Base-by-base conservation (phyloP, 2,797 vertebrate genomes). In the Notolepis coatsorum region DNA sequence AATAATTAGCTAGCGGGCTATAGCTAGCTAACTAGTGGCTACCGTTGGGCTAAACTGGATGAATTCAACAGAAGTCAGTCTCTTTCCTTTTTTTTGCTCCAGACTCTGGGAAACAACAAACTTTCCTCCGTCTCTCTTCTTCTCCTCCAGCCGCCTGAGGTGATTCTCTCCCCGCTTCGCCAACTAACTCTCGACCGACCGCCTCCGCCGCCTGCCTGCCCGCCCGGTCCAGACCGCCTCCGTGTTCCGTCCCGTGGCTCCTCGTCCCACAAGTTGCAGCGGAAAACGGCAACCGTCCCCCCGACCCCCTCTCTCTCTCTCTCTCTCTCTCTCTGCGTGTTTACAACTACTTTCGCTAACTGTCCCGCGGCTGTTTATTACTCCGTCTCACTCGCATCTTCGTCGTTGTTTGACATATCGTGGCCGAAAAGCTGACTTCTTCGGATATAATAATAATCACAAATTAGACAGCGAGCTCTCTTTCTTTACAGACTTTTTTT, bases 331-430 rank as follows among this genome's bases (percentile, higher is more conserved):
- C 7, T 63, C 50, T 23, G 55, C 75, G 25, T 66, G 39, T 50
- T 17, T 63, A 57, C 64, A 82, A 89, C 72, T 87, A 87, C 13
- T 83, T 33, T 65, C 31, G 75, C 73, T 77, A 84, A 80, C 80
- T 87, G 82, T 85, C 81, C 78, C 50, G 71, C 48, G 20, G 71
- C 67, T 65, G 70, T 17, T 61, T 46, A 66, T 86, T 64, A 87
- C 79, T 88, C 85, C 89, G 74, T 61, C 74, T 89, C 80, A 49
- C 38, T 73, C 66, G 82, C 90, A 85, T 90, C 84, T 71, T 88
- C 76, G 55, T 68, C 65, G 61, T 84, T 59, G 69, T 84, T 84
- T 66, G 84, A 82, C 91, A 86, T 89, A 65, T 73, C 68, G 70
- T 63, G 63, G 41, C 69, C 71, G 72, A 64, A 23, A 56, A 53